Evolutionary conservation across 64 coral and sea anemone species (phyloP), one percentile per base, ranked within the genome.

Genomic region (Astreopora myriophthalma): DNA sequence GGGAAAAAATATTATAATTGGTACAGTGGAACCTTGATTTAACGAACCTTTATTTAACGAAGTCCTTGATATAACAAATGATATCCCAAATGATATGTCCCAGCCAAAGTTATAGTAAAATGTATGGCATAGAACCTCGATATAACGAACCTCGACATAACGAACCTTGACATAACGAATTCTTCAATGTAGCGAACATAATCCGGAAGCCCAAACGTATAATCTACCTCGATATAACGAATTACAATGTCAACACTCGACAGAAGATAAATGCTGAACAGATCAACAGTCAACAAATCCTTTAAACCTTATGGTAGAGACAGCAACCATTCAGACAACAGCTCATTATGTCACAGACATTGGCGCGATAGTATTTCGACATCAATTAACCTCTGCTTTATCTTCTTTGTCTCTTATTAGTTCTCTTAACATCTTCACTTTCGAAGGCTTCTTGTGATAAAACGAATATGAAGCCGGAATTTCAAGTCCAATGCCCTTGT

Each of bases 111-210:
- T 85, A 85, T 68, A 85, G 60, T 85, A 85, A 85, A 85, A 85
- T 85, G 58, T 32, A 85, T 85, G 82, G 82, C 52, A 84, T 63
- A 84, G 68, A 1, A 74, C 71, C 71, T 74, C 24, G 71, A 74
- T 74, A 63, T 63, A 63, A 63, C 79, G 71, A 86, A 92, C 79
- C 78, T 92, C 80, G 82, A 93, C 87, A 87, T 87, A 93, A 93
- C 84, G 84, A 93, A 93, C 79, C 78, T 92, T 69, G 82, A 93
- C 87, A 87, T 87, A 93, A 93, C 84, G 84, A 93, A 93, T 87
- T 87, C 71, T n/a, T 74, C 24, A n/a, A 74, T 74, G 16, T 63
- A 63, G 16, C 79, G 71, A 86, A 92, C 69, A 62, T 46, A 46
- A 46, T 46, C 42, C 0, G 42, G 42, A 46, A 46, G 11, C 42